phyloP scores from a whole-genome alignment of 2,797 vertebrate genomes.

The Aphelocoma californica region DNA sequence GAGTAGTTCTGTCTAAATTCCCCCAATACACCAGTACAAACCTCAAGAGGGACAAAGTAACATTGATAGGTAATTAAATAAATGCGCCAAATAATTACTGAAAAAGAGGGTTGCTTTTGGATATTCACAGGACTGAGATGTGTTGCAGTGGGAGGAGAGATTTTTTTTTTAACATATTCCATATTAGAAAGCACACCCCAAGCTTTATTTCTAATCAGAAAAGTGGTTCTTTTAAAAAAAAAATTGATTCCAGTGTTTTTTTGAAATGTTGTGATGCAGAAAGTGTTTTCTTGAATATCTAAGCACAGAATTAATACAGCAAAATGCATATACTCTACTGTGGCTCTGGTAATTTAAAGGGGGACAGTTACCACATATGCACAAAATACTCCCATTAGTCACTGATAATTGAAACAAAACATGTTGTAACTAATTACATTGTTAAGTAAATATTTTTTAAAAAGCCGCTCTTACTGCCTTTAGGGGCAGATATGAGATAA shows the following conservation, averaged over 20 bases:
- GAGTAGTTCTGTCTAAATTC: not conserved
- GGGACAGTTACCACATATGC: not conserved
- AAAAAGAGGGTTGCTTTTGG: not conserved
- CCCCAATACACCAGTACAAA: not conserved
- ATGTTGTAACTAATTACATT: slow-evolving; percentile 30
- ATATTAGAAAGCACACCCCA: not conserved
- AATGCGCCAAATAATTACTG: not conserved
- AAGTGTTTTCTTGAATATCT: not conserved
- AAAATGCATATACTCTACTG: not conserved
- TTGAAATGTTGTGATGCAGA: not conserved
- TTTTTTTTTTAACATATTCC: not conserved
- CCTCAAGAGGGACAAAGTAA: not conserved
- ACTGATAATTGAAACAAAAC: slow-evolving; percentile 12
- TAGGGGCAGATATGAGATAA: slow-evolving; percentile 12
- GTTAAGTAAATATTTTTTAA: not conserved
- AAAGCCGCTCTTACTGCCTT: not conserved
- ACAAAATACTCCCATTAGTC: slow-evolving; percentile 6
- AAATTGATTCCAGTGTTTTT: fast-evolving
- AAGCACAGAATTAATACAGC: not conserved
- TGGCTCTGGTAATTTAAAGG: not conserved
- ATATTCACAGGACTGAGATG: not conserved
- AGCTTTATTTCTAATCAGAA: not conserved
- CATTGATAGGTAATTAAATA: not conserved
- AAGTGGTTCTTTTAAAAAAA: not conserved
- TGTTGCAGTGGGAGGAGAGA: not conserved